Percentiles rank a stretch among this genome's conserved stretches.
phyloP scores from a whole-genome alignment of 2,888 invertebrate species.

The Lottia gigantea region DNA sequence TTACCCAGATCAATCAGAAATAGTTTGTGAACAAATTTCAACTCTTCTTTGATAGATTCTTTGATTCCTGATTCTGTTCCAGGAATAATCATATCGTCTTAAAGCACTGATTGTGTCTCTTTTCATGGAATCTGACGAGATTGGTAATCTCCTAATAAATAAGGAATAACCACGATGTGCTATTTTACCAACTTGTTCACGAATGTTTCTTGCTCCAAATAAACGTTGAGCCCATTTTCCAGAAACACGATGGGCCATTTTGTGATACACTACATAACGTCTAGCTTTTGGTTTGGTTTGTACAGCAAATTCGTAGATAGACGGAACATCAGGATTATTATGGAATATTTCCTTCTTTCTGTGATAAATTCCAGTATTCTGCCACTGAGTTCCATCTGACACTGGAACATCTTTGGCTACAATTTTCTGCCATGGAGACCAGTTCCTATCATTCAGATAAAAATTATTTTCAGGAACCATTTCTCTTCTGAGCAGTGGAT shows the following conservation, averaged over 20 bases:
- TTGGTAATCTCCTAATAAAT: constrained; percentile 29
- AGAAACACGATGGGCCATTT: constrained; percentile 30
- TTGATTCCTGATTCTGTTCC: constrained; percentile 27
- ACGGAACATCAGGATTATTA: constrained; percentile 33
- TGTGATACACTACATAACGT: constrained; percentile 38
- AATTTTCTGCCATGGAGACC: constrained; percentile 42
- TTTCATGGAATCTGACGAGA: neutral
- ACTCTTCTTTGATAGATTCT: constrained; percentile 18
- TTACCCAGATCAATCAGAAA: neutral
- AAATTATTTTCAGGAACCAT: constrained; percentile 33
- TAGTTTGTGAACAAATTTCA: neutral
- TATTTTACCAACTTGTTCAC: constrained; percentile 35
- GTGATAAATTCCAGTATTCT: neutral
- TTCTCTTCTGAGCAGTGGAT: constrained; percentile 29
- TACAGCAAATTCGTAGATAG: constrained; percentile 43
- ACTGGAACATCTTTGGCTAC: constrained; percentile 24
- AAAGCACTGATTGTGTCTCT: constrained; percentile 21
- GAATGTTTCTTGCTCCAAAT: constrained; percentile 29
- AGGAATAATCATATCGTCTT: constrained; percentile 39
- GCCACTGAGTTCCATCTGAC: neutral
- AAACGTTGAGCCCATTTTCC: constrained; percentile 38
- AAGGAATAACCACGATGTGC: constrained; percentile 33
- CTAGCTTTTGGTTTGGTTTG: constrained; percentile 30
- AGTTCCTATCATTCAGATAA: constrained; percentile 33
- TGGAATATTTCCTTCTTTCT: constrained; percentile 28